These are phyloP conservation scores for Stictonetta naevosa DNA, from an alignment of 2,113 vertebrate species.

Conservation along the genomic window DNA sequence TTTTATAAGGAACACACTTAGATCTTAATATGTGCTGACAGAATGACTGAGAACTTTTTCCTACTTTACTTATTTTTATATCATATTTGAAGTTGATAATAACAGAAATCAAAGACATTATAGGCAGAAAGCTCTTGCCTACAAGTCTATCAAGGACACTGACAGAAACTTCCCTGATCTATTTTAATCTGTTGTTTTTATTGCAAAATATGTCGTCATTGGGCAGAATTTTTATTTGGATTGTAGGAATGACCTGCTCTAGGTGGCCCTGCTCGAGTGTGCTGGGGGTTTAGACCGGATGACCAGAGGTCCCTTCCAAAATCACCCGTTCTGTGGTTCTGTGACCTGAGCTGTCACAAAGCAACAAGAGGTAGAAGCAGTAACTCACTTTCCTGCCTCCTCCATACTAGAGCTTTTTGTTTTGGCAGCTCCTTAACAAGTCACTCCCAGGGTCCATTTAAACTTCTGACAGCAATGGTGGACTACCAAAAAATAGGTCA, in stretches of 20 bases:
- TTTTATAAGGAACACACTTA: not conserved
- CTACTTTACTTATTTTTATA: not conserved
- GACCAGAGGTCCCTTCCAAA: no score
- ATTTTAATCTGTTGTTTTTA: not conserved
- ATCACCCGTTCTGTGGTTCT: no score
- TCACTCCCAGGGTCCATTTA: not conserved
- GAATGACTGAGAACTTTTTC: not conserved
- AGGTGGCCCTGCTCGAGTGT: no score
- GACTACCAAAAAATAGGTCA: constrained; percentile 26
- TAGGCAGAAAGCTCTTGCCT: not conserved
- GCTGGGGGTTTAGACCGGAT: no score
- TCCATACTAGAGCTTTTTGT: not conserved
- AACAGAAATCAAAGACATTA: not conserved
- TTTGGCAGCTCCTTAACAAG: not conserved
- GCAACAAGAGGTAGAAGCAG: not conserved
- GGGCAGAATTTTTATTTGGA: not conserved
- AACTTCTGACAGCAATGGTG: not conserved
- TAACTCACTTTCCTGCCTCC: not conserved
- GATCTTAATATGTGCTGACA: no score
- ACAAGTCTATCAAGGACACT: not conserved
- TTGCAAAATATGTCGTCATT: not conserved
- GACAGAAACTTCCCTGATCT: not conserved
- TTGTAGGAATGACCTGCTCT: not conserved
- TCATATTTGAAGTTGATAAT: not conserved
- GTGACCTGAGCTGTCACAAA: not conserved